Evolutionary conservation across 2,113 vertebrate species (phyloP).

Genomic region (Hippolais icterina): DNA sequence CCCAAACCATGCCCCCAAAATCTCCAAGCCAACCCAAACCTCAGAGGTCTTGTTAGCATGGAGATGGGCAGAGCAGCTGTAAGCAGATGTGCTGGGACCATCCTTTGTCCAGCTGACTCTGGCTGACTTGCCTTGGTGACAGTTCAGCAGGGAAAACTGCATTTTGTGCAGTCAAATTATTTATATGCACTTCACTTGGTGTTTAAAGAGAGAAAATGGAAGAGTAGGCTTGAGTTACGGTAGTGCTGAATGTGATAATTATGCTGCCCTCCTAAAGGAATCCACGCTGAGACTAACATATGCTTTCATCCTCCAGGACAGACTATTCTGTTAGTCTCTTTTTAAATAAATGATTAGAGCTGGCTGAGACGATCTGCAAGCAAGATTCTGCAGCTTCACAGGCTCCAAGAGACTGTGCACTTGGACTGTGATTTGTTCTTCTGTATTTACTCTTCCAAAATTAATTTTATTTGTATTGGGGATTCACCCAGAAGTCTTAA

Average conservation of each 20-base stretch:
- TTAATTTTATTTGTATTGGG: conserved; percentile 36
- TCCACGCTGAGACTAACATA: background rate
- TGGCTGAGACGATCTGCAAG: conserved; percentile 20
- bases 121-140: background rate
- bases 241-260: conserved; percentile 33
- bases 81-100: background rate
- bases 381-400: background rate
- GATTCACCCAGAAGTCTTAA: conserved; percentile 25
- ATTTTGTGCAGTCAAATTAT: background rate
- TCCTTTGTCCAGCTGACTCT: background rate
- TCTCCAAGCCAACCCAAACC: background rate
- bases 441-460: conserved; percentile 20
- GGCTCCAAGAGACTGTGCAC: background rate
- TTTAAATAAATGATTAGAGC: conserved; percentile 55
- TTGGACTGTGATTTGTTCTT: conserved; percentile 22
- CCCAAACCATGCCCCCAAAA: too few species aligned
- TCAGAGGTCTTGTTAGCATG: background rate
- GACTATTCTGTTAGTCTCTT: conserved; percentile 51
- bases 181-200: background rate
- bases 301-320: conserved; percentile 53
- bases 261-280: conserved; percentile 10
- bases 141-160: background rate
- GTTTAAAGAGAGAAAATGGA: background rate
- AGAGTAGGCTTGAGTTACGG: background rate
- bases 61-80: background rate